Base-by-base conservation (phyloP, 2,113 vertebrate genomes). In the Podocnemis expansa region DNA sequence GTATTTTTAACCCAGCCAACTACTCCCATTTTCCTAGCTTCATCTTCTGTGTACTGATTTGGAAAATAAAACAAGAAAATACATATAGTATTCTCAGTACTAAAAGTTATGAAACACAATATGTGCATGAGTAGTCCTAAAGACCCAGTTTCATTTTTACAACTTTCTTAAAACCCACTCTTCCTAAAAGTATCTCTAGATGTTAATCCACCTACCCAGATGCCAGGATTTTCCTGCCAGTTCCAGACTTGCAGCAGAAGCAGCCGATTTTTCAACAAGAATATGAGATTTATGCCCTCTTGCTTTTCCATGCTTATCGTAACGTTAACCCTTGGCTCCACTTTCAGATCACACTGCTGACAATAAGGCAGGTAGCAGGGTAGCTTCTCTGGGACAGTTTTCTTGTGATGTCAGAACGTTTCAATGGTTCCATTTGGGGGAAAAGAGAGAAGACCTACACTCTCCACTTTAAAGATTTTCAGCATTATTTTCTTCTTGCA, bases 1-100 rank as follows among this genome's bases (percentile, higher is more conserved):
- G 99, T 99, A 85, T 99, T 99, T 98, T 98, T 99, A 96, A 99
- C 99, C 99, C 99, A 99, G 96, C 99, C 99, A 70, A 99, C 99
- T 95, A 99, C 97, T 43, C 99, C 99, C 19, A 98, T 97, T 29
- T 98, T 98, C 89, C 97, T 98, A 12, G 98, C 99, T 97, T 99
- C 98, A 75, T 93, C 98, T 97, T 99, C 99, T 4, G 99, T 98
- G 96, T 99, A 99, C 99, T 99, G 97, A 82, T 97, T 94, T 92
- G 85, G 92, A 88, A 94, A 95, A 82, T 87, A 91, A 93, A 95
- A 45, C 96, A 94, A 2, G 54, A 81, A 82, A 81, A 85, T 3
- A 24, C 34, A 83, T 22, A 91, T 10, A 86, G 12, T 45, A 95
- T 75, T 96, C 13, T 97, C 78, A 96, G 90, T 78, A 24, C 70